Base-by-base conservation (phyloP, 92 coral and sea anemone genomes). In the Phenganax subtilis region DNA sequence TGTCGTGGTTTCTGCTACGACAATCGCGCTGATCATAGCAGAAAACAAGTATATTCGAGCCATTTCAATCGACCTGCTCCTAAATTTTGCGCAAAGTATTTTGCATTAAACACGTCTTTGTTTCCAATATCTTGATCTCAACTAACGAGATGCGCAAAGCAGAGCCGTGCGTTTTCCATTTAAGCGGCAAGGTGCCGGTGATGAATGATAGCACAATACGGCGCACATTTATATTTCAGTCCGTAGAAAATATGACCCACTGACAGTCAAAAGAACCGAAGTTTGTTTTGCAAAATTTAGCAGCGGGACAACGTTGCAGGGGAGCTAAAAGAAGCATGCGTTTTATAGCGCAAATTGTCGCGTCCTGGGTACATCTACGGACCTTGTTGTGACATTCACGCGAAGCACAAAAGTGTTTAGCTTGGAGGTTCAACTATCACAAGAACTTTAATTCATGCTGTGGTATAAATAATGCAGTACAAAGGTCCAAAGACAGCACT, bases 211-310 rank as follows among this genome's bases (percentile, higher is more conserved):
- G 15, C 71, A 27, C 81, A 76, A 76, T 76, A 17, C 81, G 53
- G n/a, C 51, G 81, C 55, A 56, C 70, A 25, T 68, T 76, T 76
- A 59, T 59, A 31, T 76, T 76, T 59, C 54, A 76, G 81, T 60
- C 55, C 27, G 25, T 76, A 30, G 70, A 51, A 52, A 14, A 59
- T 57, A 1, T 25, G 8, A 57, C 81, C 81, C 81, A 60, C 81
- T 30, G 81, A 57, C 57, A 25, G 81, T 57, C 70, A 76, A 76
- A 76, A 2, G 81, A 11, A 76, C 81, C 81, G 81, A 76, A 76
- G 10, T 29, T 30, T 52, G 27, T 61, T 52, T 30, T 72, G 27
- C 77, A 73, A 73, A 59, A 51, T 57, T n/a, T 57, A 60, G 7
- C 81, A 31, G 56, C 81, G 31, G 81, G 81, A 25, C 51, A 47